These are phyloP conservation scores for Polydrusus pterygomalis DNA, from an alignment of 2,888 invertebrate genomes.

Conservation along the genomic window DNA sequence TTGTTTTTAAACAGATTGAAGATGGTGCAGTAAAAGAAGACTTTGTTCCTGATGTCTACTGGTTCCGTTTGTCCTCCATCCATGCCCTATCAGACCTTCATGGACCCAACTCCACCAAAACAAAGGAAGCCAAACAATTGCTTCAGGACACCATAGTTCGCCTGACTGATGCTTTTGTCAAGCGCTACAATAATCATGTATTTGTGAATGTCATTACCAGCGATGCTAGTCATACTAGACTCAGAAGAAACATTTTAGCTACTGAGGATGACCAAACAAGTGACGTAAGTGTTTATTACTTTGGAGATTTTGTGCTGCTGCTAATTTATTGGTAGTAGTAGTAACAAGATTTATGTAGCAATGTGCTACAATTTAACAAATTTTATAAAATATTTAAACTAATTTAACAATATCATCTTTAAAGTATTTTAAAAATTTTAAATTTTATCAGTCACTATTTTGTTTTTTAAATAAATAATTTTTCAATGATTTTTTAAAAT, in stretches of 20 bases:
- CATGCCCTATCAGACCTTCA: slow-evolving; percentile 79
- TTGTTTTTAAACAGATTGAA: slow-evolving; percentile 58
- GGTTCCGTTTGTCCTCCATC: slow-evolving; percentile 79
- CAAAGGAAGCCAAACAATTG: slow-evolving; percentile 79
- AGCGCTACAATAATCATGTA: slow-evolving; percentile 76
- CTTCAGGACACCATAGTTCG: slow-evolving; percentile 75
- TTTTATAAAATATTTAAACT: too few relatives aligned
- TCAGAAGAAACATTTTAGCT: slow-evolving; percentile 68
- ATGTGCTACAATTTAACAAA: too few relatives aligned
- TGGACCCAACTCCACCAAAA: slow-evolving; percentile 78
- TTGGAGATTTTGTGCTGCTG: too few relatives aligned
- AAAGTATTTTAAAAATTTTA: too few relatives aligned
- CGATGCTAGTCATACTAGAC: slow-evolving; percentile 79
- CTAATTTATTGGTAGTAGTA: too few relatives aligned
- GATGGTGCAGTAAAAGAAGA: slow-evolving; percentile 74
- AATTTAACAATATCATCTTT: too few relatives aligned
- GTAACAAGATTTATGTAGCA: background rate
- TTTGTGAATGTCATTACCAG: slow-evolving; percentile 79
- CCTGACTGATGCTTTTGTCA: slow-evolving; percentile 75
- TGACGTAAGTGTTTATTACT: slow-evolving; percentile 57
- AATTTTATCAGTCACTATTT: too few relatives aligned
- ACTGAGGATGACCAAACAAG: slow-evolving; percentile 41
- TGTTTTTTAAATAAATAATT: too few relatives aligned
- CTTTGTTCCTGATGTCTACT: slow-evolving; percentile 78
- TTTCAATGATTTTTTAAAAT: too few relatives aligned